Percentiles rank a stretch among this genome's conserved stretches.
phyloP scores from a whole-genome alignment of 2,113 vertebrate species.

The Pithys albifrons region DNA sequence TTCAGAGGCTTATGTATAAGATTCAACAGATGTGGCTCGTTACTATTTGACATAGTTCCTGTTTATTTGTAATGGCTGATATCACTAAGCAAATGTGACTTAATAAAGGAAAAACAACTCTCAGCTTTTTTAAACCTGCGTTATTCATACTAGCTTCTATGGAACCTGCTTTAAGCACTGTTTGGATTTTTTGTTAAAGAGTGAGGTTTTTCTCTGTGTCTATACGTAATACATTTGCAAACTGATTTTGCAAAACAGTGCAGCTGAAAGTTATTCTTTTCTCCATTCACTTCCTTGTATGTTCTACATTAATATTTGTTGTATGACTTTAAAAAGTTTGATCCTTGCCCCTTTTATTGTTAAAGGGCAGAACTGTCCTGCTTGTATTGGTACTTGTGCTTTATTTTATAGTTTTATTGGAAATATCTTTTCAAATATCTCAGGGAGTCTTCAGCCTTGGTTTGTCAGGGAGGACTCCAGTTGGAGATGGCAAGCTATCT shows the following conservation, averaged over 20 bases:
- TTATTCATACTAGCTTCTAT: neutral
- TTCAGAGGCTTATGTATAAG: neutral
- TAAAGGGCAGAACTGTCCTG: neutral
- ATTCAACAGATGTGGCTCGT: neutral
- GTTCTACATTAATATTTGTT: neutral
- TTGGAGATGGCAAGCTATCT: neutral
- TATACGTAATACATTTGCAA: neutral
- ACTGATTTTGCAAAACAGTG: neutral
- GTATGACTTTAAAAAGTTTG: neutral
- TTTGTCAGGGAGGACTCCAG: neutral
- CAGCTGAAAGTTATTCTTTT: neutral
- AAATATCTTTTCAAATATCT: neutral
- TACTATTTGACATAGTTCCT: neutral
- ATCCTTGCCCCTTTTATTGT: neutral
- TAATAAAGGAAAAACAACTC: neutral
- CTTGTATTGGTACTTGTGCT: neutral
- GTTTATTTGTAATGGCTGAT: neutral
- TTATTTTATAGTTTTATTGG: neutral
- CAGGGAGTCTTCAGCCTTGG: neutral
- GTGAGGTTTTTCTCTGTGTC: rapidly evolving
- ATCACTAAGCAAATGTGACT: neutral
- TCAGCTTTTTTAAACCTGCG: neutral
- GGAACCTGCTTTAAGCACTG: neutral
- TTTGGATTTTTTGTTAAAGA: neutral
- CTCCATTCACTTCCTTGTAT: neutral